Evolutionary conservation across 37 sponge, comb jelly and placozoan genomes (phyloP), one percentile per base, ranked within the genome.

Genomic region (Haliclona indistincta): DNA sequence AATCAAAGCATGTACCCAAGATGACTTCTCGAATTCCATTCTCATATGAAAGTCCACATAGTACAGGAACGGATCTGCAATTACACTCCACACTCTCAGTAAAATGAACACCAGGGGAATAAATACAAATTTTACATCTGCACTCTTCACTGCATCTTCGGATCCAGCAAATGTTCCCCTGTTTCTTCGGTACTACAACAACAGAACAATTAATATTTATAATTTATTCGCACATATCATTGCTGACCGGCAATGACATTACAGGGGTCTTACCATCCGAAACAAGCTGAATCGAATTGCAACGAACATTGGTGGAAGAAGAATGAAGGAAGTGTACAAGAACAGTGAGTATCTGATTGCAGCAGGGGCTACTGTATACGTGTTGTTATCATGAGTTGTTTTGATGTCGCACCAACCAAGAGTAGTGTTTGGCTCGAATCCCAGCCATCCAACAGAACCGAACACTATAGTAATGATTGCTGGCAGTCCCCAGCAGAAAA

Each of bases 31-130:
- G n/a, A n/a, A n/a, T n/a, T n/a, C n/a, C n/a, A n/a, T n/a, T n/a
- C n/a, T n/a, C n/a, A n/a, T n/a, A n/a, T n/a, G n/a, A n/a, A n/a
- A n/a, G n/a, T n/a, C n/a, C n/a, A 76, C n/a, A 49, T 88, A 89
- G 6, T 64, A 38, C 20, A 68, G 33, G 25, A 56, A 37, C 23
- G 75, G 30, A 2, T 54, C 75, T 0, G 73, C 70, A 17, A 67
- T 26, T 10, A 76, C 42, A 36, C 71, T 66, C 84, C 85, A 89
- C 42, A 89, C 42, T 34, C 84, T 43, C 7, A 89, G 71, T 37
- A 89, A 30, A 11, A 89, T 43, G 66, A 89, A 89, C 35, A 89
- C 53, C 45, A 89, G 61, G 0, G 89, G 89, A 1, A 89, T 63
- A 25, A 83, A 83, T 42, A 76, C 61, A 56, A 88, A 66, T 52